Evolutionary conservation across 1,140 invertebrate genomes (phyloP), one percentile per base, ranked within the genome.

Genomic region (Spodoptera frugiperda): DNA sequence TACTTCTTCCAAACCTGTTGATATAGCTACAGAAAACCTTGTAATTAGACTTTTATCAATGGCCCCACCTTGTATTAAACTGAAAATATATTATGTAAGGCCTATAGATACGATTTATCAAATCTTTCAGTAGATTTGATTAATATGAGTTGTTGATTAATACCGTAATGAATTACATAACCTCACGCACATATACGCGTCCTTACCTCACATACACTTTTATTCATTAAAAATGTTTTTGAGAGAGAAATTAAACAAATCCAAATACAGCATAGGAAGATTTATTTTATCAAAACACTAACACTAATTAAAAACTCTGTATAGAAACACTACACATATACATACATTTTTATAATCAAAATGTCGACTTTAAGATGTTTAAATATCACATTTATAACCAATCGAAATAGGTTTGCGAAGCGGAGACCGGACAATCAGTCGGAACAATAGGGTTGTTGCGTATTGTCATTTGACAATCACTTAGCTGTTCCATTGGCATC

Each of bases 401-500:
- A 51, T 19, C 51, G 4, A 68, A 51, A 68, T n/a, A 68, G 48
- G 51, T 53, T 15, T 39, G 25, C 51, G 17, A 53, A 53, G 49
- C 25, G 19, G 17, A 39, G 68, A 15, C 44, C 15, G 12, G 51
- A 15, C 14, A 30, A 51, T 17, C 25, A 65, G 15, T 30, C 51
- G 14, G 44, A 53, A 12, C 25, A 25, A 11, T 8, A 5, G n/a
- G 14, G 55, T 12, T 63, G 21, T n/a, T 39, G 11, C 19, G 17
- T 10, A 10, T 65, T 65, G 61, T 12, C 57, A 44, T 17, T 53
- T 21, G 53, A 14, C 8, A 6, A 11, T 71, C 17, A 77, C 44
- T 77, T 70, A 33, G 73, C 54, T 21, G 76, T 78, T 55, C 80
- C 84, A 33, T 88, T 80, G 48, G 76, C 82, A 25, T 76, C 81